Conservation (phyloP, 2,888 invertebrate genomes). For the Hymenopus coronatus region DNA sequence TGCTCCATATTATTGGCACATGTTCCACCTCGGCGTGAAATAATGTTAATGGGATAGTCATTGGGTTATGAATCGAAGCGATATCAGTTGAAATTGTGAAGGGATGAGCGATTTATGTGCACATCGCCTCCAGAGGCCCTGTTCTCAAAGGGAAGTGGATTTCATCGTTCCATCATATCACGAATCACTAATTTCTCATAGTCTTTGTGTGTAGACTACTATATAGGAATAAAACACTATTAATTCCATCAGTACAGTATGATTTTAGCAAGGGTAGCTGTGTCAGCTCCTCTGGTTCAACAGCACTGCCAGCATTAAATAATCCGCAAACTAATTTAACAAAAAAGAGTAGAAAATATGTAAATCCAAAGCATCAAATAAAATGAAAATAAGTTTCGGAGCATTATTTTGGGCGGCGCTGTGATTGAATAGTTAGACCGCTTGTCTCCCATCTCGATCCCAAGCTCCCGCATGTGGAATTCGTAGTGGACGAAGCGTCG, state of each 20-base stretch:
- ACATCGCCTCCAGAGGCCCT: neutral
- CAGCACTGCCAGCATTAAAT: no score
- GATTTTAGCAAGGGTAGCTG: neutral
- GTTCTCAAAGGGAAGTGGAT: neutral
- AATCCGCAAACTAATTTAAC: no score
- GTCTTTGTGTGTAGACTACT: neutral
- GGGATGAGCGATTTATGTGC: neutral
- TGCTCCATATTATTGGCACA: constrained; percentile 11
- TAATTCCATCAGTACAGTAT: neutral
- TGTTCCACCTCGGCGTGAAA: constrained; percentile 18
- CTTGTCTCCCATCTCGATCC: no score
- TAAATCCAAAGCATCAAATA: no score
- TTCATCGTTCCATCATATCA: neutral
- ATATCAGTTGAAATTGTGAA: neutral
- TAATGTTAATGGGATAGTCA: constrained; percentile 29
- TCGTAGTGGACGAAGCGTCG: no score
- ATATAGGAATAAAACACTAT: neutral
- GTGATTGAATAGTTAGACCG: no score
- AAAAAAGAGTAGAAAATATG: no score
- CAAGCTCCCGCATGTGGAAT: no score
- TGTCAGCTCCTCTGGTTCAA: no score
- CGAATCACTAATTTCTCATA: neutral
- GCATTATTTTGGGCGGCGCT: no score
- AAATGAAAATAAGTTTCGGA: no score
- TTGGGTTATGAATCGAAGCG: constrained; percentile 22